Base-by-base conservation (phyloP, 1,140 invertebrate species). In the Tetramorium simillimum region DNA sequence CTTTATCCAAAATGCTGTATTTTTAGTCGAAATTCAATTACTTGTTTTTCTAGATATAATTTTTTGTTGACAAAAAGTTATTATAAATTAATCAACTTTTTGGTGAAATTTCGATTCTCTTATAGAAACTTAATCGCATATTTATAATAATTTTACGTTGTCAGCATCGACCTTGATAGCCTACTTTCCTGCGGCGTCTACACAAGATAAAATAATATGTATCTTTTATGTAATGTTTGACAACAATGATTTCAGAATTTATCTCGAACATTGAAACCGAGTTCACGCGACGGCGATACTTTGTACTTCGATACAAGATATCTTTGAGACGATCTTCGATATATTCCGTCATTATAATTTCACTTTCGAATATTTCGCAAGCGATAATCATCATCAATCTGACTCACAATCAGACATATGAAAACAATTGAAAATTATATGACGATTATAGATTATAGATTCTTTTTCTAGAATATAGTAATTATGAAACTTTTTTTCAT, bases 221-320 rank as follows among this genome's bases (percentile, higher is more conserved):
- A 70, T 65, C 28, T 70, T 46, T 85, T 12, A 43, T 28, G 46
- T 49, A 78, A 63, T 58, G 53, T 77, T n/a, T 18, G 9, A 49
- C 28, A 62, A 69, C 51, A 62, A 18, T 16, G 9, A 28, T n/a
- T 58, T 56, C 65, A 0, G 4, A 43, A 37, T 21, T 43, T 16
- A 12, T n/a, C 18, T 72, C 24, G n/a, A 43, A 82, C 12, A 33
- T 60, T 60, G 37, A 82, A 33, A 49, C 4, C 33, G 10, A 43
- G 53, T 81, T 12, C 12, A 51, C 18, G 9, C 12, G 37, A 43
- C 65, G 14, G 6, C 14, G 49, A 33, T 33, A 81, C 70, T 90
- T 90, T 73, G 69, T 28, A 67, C 53, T 88, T 75, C 1, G 49
- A 37, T 10, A 69, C 49, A 18, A 37, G 12, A 40, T 9, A 33